These are phyloP conservation scores for Loxodonta africana DNA, from an alignment of 2,113 vertebrate species.

Conservation along the genomic window DNA sequence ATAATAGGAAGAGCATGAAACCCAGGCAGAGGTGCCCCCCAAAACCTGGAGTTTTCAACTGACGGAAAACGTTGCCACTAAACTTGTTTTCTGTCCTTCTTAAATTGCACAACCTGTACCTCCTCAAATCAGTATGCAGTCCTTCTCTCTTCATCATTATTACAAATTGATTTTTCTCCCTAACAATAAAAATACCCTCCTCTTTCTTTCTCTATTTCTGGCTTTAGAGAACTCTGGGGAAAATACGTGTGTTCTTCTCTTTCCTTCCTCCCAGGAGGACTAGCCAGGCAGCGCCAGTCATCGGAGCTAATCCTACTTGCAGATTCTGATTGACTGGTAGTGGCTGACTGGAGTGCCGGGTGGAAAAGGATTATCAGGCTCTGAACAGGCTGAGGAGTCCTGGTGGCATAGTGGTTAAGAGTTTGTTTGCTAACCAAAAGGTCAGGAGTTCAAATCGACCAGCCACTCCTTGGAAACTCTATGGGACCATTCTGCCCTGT, in stretches of 20 bases:
- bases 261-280: not conserved
- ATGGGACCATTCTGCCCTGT: no score
- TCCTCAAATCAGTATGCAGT: not conserved
- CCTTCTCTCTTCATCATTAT: not conserved
- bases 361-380: not conserved
- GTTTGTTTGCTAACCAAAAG: no score
- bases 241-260: not conserved
- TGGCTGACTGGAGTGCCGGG: not conserved
- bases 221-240: not conserved
- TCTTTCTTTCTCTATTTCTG: slow-evolving; percentile 13
- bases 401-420: no score
- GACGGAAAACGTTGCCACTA: rapidly evolving
- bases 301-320: not conserved
- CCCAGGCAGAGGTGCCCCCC: not conserved
- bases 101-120: not conserved
- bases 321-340: not conserved
- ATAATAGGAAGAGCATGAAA: not conserved
- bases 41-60: not conserved
- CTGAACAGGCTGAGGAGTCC: not conserved
- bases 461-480: no score
- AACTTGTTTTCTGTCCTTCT: not conserved
- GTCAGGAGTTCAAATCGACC: no score
- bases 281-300: not conserved
- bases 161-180: not conserved
- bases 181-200: not conserved